Base-by-base conservation (phyloP, 2,113 vertebrate genomes). In the Hoplias malabaricus region DNA sequence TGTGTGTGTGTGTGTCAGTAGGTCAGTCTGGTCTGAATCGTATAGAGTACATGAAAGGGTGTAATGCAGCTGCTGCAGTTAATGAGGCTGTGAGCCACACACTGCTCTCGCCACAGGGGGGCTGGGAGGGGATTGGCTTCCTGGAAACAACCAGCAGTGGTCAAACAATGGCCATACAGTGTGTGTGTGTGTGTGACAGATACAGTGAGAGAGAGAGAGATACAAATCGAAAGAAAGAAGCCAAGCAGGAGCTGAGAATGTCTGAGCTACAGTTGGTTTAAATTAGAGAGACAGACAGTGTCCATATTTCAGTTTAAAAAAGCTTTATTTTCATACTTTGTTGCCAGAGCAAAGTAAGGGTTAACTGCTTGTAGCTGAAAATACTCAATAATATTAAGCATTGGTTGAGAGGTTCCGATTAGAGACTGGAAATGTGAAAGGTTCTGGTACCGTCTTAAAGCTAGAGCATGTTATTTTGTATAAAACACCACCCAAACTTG, bases 121-220 rank as follows among this genome's bases (percentile, higher is more conserved):
- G 27, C 40, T 25, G 50, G 71, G 63, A 12, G 72, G 27, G 34
- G 62, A 23, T 71, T 11, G 27, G 2, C 23, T 80, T 76, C 79
- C 67, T 76, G 80, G 80, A 81, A 77, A 33, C 59, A 10, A 53
- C 34, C 23, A 34, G 11, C n/a, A 69, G 61, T 19, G 50, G 73
- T 72, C 79, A 81, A 75, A 72, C 57, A 69, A 72, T 61, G 59
- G 68, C 59, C 57, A 54, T 50, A 61, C 33, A 68, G 63, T 34
- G 70, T 66, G 38, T 43, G 62, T 74, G 21, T 42, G 53, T 56
- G 69, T 40, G 77, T n/a, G 43, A 38, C 23, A 23, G 43, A 34
- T 59, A 31, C 61, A 67, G 25, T 13, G 53, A 61, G 61, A 42
- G 59, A 65, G 38, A 42, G 46, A 42, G 61, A 68, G 33, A 3